These are phyloP conservation scores for Nyctibius grandis DNA, from an alignment of 2,797 vertebrate species.

Conservation along the genomic window DNA sequence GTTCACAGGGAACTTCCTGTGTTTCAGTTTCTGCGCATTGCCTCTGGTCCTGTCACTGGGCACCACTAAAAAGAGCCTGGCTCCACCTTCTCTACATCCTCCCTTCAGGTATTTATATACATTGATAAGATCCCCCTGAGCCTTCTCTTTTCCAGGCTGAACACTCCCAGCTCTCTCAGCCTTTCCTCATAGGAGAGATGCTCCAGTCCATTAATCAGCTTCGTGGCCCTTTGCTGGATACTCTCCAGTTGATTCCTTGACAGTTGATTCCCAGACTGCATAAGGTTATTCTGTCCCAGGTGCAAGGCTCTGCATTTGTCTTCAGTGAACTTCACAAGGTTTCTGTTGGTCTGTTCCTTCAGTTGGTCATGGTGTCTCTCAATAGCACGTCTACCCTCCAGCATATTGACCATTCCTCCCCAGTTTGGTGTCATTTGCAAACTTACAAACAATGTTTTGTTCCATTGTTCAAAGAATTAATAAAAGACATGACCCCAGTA, in stretches of 20 bases:
- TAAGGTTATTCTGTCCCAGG: not conserved
- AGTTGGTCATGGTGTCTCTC: not conserved
- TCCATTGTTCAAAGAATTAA: not conserved
- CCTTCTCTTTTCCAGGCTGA: not conserved
- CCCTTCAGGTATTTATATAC: not conserved
- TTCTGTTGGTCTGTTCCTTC: not conserved
- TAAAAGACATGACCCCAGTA: not conserved
- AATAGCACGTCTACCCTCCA: not conserved
- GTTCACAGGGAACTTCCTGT: not conserved
- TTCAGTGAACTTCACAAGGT: not conserved
- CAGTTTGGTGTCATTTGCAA: not conserved
- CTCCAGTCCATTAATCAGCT: not conserved
- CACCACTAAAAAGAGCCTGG: not conserved
- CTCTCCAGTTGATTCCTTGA: not conserved
- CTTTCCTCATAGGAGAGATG: not conserved
- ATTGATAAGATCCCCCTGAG: not conserved
- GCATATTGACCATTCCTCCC: not conserved
- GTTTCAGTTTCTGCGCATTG: not conserved
- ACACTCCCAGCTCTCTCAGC: not conserved
- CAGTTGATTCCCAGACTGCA: not conserved
- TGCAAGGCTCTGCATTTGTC: not conserved
- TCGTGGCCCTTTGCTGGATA: not conserved
- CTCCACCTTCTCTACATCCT: not conserved
- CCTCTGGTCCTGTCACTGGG: not conserved
- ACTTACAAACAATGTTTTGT: not conserved